phyloP scores from a whole-genome alignment of 2,888 invertebrate genomes.

The Unio delphinus region DNA sequence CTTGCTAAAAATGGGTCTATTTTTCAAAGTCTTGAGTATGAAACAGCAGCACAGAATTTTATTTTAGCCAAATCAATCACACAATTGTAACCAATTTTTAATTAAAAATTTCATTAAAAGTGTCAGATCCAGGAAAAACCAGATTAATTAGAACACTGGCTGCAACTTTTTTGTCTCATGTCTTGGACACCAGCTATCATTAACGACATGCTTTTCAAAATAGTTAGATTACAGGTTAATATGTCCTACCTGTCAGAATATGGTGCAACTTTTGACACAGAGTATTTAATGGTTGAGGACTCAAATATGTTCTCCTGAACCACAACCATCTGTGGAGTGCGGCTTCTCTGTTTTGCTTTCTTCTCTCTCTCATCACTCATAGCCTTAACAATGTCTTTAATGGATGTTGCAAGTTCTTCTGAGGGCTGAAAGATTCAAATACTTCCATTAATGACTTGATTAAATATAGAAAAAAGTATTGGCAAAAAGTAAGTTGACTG shows the following conservation, averaged over 20 bases:
- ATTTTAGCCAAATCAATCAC: too few relatives aligned
- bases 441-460: background rate
- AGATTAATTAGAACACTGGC: too few relatives aligned
- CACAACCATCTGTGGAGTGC: slow-evolving; percentile 15
- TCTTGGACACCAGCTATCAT: too few relatives aligned
- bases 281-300: slow-evolving; percentile 54
- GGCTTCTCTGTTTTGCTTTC: slow-evolving; percentile 21
- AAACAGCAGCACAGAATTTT: too few relatives aligned
- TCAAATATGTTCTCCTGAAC: slow-evolving; percentile 53
- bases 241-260: slow-evolving; percentile 43
- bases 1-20: too few relatives aligned
- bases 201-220: background rate
- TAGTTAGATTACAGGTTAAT: background rate
- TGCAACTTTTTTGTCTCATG: too few relatives aligned
- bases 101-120: too few relatives aligned
- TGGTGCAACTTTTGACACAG: slow-evolving; percentile 50
- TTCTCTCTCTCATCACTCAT: slow-evolving; percentile 34
- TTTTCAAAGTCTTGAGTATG: too few relatives aligned
- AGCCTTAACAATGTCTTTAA: slow-evolving; percentile 46
- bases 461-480: too few relatives aligned
- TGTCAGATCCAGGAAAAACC: too few relatives aligned
- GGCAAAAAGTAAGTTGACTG: too few relatives aligned
- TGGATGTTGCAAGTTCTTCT: slow-evolving; percentile 41
- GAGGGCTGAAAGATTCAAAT: slow-evolving; percentile 37
- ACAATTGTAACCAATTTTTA: too few relatives aligned